phyloP scores from a whole-genome alignment of 2,797 vertebrate species.

The Otus scops region DNA sequence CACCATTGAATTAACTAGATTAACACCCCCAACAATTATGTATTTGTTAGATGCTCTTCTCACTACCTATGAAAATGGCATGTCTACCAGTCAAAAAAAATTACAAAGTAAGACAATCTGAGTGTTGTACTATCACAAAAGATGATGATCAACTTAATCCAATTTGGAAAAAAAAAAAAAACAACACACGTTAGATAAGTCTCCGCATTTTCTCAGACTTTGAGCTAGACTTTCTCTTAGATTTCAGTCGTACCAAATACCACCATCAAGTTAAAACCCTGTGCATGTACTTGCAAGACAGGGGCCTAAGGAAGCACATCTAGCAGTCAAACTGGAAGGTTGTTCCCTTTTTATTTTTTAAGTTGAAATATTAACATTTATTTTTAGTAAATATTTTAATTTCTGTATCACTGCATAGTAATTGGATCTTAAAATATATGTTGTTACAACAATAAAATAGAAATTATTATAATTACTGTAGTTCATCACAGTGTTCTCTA shows the following conservation, averaged over 20 bases:
- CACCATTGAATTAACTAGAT: not conserved
- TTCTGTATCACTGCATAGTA: not conserved
- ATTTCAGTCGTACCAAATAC: not conserved
- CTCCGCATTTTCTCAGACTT: not conserved
- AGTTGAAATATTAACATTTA: not conserved
- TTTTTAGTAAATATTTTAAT: not conserved
- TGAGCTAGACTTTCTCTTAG: not conserved
- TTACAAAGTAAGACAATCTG: fast-evolving
- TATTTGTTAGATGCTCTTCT: not conserved
- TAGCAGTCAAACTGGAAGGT: not conserved
- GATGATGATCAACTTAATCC: not conserved
- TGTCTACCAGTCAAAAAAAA: not conserved
- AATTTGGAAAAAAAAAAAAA: not conserved
- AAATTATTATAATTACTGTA: not conserved
- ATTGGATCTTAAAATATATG: not conserved
- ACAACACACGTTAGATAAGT: not conserved
- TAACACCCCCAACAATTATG: not conserved
- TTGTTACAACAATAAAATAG: not conserved
- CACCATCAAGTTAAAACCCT: not conserved
- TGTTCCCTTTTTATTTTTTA: not conserved
- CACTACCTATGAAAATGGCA: not conserved
- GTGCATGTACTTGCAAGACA: not conserved
- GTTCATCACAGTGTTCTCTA: not conserved
- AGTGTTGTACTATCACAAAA: not conserved
- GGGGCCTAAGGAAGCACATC: not conserved